Conservation (phyloP, 2,888 invertebrate species). For the Doris montereyensis region DNA sequence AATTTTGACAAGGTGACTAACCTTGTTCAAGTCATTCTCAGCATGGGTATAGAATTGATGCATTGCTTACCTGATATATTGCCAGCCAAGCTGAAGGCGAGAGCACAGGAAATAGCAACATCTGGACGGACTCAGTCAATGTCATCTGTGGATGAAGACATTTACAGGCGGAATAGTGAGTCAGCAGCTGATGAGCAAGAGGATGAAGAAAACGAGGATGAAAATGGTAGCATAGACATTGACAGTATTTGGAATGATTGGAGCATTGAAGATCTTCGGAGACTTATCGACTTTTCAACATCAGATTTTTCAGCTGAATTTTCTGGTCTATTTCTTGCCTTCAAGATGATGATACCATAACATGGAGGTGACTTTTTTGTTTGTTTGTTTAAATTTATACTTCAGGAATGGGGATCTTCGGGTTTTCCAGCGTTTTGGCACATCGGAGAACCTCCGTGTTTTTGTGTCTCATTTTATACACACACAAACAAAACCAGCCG, state of each 20-base stretch:
- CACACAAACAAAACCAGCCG: too few relatives aligned
- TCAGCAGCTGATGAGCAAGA: conserved; percentile 17
- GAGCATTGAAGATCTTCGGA: conserved; percentile 89
- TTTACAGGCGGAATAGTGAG: conserved; percentile 1
- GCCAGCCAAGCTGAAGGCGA: conserved; percentile 30
- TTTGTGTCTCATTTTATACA: too few relatives aligned
- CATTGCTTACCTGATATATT: conserved; percentile 61
- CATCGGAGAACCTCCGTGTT: too few relatives aligned
- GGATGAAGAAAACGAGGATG: conserved; percentile 4
- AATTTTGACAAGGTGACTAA: conserved; percentile 93
- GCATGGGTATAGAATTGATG: conserved; percentile 86
- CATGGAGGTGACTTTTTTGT: conserved; percentile 44
- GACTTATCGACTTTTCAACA: conserved; percentile 88
- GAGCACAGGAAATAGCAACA: conserved; percentile 44
- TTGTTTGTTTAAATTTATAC: too few relatives aligned
- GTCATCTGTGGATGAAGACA: conserved; percentile 33
- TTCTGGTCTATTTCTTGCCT: conserved; percentile 77
- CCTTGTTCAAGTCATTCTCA: conserved; percentile 89
- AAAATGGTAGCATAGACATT: neutral
- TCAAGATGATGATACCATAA: conserved; percentile 79
- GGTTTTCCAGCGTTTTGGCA: too few relatives aligned
- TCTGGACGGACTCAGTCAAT: conserved; percentile 42
- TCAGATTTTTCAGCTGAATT: conserved; percentile 82
- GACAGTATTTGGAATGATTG: conserved; percentile 73
- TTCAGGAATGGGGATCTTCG: too few relatives aligned